phyloP scores from a whole-genome alignment of 2,113 vertebrate genomes.

The Ibidorhyncha struthersii region DNA sequence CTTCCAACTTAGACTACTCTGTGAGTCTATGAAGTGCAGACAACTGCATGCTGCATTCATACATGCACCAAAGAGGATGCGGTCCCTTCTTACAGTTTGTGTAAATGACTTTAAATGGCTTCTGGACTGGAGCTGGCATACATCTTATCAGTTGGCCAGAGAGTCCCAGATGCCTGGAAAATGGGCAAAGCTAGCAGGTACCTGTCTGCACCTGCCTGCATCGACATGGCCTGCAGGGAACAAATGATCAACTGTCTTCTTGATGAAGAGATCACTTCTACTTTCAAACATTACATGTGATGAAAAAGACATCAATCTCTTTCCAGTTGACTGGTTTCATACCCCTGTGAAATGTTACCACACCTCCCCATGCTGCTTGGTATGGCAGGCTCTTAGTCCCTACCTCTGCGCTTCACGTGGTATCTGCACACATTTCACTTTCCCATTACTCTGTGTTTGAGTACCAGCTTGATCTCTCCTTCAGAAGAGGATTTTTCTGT shows the following conservation, averaged over 20 bases:
- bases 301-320: not conserved
- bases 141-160: not conserved
- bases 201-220: not conserved
- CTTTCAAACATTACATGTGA: not conserved
- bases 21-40: not conserved
- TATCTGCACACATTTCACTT: not conserved
- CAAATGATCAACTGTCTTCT: not conserved
- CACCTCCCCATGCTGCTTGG: not conserved
- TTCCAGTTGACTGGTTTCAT: accelerated
- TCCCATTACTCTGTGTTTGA: not conserved
- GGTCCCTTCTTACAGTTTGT: not conserved
- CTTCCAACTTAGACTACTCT: not conserved
- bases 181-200: not conserved
- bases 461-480: not conserved
- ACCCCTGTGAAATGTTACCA: not conserved
- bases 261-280: not conserved
- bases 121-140: not conserved
- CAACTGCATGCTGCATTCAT: accelerated
- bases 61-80: not conserved
- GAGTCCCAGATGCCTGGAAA: not conserved
- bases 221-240: not conserved
- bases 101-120: not conserved
- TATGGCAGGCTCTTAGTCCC: not conserved
- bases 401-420: not conserved
- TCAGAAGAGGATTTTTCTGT: not conserved